phyloP scores from a whole-genome alignment of 2,113 vertebrate genomes.

The Protomyctophum bolini region DNA sequence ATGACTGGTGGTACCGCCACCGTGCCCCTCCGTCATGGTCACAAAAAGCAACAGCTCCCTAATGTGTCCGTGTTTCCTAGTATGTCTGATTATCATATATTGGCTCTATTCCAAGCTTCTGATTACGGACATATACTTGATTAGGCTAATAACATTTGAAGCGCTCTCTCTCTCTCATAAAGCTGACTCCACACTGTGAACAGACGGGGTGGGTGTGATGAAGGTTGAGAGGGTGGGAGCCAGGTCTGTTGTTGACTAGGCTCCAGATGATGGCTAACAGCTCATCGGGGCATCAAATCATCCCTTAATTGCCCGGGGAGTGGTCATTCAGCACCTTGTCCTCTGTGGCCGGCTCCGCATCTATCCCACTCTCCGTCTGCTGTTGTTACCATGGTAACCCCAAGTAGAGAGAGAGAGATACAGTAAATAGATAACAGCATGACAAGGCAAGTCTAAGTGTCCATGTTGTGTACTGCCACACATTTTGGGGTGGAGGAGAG shows the following conservation, averaged over 20 bases:
- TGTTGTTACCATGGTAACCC: constrained; percentile 67
- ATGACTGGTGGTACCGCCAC: no score
- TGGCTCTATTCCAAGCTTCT: no score
- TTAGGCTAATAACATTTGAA: no score
- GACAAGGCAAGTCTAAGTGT: constrained; percentile 46
- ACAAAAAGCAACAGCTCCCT: no score
- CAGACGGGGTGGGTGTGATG: constrained; percentile 39
- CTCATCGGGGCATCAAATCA: constrained; percentile 61
- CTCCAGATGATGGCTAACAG: constrained; percentile 62
- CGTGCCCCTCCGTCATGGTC: no score
- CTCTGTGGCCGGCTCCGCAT: constrained; percentile 23
- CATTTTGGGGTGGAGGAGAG: constrained; percentile 10
- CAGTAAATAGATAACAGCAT: constrained; percentile 4
- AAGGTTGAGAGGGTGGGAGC: constrained; percentile 50
- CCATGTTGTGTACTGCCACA: constrained; percentile 37
- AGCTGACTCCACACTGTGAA: constrained; percentile 39
- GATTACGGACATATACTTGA: no score
- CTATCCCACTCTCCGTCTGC: constrained; percentile 43
- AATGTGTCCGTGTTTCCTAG: no score
- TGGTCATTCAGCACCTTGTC: constrained; percentile 47
- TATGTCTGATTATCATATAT: no score
- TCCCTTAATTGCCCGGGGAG: constrained; percentile 66
- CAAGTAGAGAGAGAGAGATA: constrained; percentile 35
- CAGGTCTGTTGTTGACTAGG: constrained; percentile 20
- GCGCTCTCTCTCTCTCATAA: neutral